Evolutionary conservation across 2,113 vertebrate species (phyloP), one percentile per base, ranked within the genome.

Genomic region (Epinephelus lanceolatus): DNA sequence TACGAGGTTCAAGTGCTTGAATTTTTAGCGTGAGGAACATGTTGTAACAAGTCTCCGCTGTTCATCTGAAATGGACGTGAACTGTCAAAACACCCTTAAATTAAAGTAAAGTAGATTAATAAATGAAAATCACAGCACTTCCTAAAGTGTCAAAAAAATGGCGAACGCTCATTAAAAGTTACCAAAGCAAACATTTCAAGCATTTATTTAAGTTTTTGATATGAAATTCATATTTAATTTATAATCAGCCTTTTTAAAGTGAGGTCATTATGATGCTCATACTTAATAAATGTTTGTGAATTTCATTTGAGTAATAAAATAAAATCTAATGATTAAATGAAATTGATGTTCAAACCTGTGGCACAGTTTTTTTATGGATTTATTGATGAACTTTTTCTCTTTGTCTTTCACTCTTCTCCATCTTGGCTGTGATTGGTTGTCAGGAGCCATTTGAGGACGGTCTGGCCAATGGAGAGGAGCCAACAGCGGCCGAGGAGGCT

Each of bases 401-500:
- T 11, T 45, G 18, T 57, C 37, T 52, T 19, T 14, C 21, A 11
- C 52, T 51, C 1, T 2, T 15, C 27, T 5, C 12, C 14, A 9
- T 42, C 70, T 18, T 1, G 7, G 42, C 61, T 85, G 49, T 78
- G 69, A 81, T 72, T 89, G 77, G 59, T 60, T 18, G 10, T 25
- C 71, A 99, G 98, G 98, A 98, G 37, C 97, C 96, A 0, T 98
- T 98, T 89, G 97, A 99, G 85, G 98, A 99, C 81, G 97, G 97
- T 7, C 95, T 95, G 66, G 96, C 97, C 80, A 97, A 97, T 81
- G 97, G 97, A 17, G 98, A 99, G 47, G 98, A 99, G 93, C 95
- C 95, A 1, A 96, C 96, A 2, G 96, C 97, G 9, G 96, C 96
- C 0, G 97, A 97, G 63, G 97, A 97, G 33, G 95, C 96, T 25